These are phyloP conservation scores for Teleiodes luculella DNA, from an alignment of 2,888 invertebrate genomes.

Conservation along the genomic window DNA sequence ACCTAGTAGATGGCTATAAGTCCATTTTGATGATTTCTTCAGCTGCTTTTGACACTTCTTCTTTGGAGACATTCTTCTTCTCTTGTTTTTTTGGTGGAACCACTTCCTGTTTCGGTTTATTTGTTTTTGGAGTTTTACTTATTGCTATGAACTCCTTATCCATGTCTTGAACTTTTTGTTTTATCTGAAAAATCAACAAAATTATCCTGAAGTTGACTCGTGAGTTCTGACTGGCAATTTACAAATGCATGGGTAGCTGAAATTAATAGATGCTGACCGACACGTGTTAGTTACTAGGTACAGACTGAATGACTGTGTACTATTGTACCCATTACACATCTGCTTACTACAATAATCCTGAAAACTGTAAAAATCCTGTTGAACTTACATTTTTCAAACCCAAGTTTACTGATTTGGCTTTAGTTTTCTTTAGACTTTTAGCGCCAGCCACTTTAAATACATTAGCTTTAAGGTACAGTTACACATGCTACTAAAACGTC, in stretches of 20 bases:
- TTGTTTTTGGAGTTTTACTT: conserved; percentile 45
- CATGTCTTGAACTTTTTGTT: conserved; percentile 64
- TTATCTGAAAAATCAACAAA: conserved; percentile 47
- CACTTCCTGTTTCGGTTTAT: conserved; percentile 26
- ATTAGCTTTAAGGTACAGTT: no score
- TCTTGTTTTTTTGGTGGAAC: conserved; percentile 40
- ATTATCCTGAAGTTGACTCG: no score
- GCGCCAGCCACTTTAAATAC: conserved; percentile 72
- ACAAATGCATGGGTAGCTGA: no score
- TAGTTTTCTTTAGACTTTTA: conserved; percentile 69
- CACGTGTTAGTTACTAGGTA: no score
- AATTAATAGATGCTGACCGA: no score
- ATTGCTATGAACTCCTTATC: conserved; percentile 65
- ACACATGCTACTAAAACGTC: no score
- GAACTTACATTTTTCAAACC: conserved; percentile 69
- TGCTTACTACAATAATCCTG: no score
- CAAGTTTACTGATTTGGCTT: conserved; percentile 65
- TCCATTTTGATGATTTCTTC: conserved; percentile 64
- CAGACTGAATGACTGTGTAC: no score
- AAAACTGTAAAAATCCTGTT: no score
- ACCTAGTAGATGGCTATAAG: conserved; percentile 36
- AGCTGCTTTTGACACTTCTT: conserved; percentile 54
- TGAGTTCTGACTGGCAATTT: no score
- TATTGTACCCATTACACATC: no score
- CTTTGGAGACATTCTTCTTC: conserved; percentile 49